Base-by-base conservation (phyloP, 2,113 vertebrate genomes). In the Ophthalmolycus amberensis region DNA sequence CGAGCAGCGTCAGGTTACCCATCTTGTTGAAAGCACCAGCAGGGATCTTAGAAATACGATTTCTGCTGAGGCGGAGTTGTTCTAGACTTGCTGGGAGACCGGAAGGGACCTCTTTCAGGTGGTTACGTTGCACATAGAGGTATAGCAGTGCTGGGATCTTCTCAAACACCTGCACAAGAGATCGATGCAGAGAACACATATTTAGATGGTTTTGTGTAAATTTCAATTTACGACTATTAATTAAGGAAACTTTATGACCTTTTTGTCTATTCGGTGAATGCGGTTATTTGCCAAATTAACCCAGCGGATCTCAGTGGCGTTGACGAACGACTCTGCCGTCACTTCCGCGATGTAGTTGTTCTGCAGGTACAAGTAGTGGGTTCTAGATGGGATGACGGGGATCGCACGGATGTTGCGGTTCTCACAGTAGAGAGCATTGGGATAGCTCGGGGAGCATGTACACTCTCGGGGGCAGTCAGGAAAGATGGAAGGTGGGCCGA, bases 341-440 rank as follows among this genome's bases (percentile, higher is more conserved):
- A 99, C 95, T 78, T 97, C 95, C 0, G 96, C 95, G 48, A 99
- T 99, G 95, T 96, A 99, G 91, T 99, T 99, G 94, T 99, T 99
- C 91, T 99, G 97, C 50, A 99, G 95, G 82, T 99, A 99, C 79
- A 99, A 93, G 92, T 99, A 98, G 81, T 98, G 96, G 80, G 95
- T 95, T 85, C 98, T 96, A 8, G 92, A 1, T 0, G 98, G 98
- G 90, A 99, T 97, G 81, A 94, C 9, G 0, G 98, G 98, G 64
- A 99, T 95, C 74, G 89, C 93, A 22, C 97, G 96, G 79, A 99
- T 95, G 95, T 99, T 99, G 58, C 97, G 96, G 94, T 97, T 99
- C 91, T 99, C 98, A 64, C 98, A 99, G 92, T 98, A 98, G 65
- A 99, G 96, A 38, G 98, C 95, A 0, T 96, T 96, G 0, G 98